Conservation (phyloP, 2,888 invertebrate genomes). For the Spodoptera picta region DNA sequence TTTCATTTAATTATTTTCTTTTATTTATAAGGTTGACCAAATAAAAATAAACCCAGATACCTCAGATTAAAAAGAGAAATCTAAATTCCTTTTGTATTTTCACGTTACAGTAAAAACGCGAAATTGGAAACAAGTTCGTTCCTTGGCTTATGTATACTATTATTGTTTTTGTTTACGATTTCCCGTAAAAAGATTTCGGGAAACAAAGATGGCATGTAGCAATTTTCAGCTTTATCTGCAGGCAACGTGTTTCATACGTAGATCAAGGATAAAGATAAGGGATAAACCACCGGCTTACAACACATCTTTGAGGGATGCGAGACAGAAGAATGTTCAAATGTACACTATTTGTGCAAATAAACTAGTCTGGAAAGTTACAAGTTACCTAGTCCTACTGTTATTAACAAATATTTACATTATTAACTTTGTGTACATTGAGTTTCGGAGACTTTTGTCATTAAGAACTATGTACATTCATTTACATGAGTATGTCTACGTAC, state of each 20-base stretch:
- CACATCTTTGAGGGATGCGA: slow-evolving; percentile 23
- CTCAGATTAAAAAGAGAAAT: slow-evolving; percentile 35
- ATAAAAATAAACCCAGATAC: background rate
- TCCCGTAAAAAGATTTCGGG: slow-evolving; percentile 16
- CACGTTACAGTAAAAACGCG: slow-evolving; percentile 23
- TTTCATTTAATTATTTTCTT: too few species aligned
- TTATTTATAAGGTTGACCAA: too few species aligned
- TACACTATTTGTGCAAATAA: slow-evolving; percentile 24
- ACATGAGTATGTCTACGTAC: too few species aligned
- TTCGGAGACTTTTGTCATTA: too few species aligned
- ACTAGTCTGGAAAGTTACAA: slow-evolving; percentile 8
- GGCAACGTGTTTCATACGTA: slow-evolving; percentile 15
- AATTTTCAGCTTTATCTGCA: slow-evolving; percentile 31
- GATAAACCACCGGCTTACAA: slow-evolving; percentile 32
- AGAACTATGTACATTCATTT: too few species aligned
- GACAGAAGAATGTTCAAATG: slow-evolving; percentile 28
- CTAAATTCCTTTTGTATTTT: slow-evolving; percentile 5
- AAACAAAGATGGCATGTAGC: slow-evolving; percentile 23
- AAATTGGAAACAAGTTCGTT: slow-evolving; percentile 24
- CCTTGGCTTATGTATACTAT: slow-evolving; percentile 20
- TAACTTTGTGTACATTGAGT: too few species aligned
- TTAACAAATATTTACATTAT: too few species aligned
- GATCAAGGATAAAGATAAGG: slow-evolving; percentile 22
- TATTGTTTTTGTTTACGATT: slow-evolving; percentile 28
- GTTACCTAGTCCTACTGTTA: slow-evolving; percentile 1